Percentiles rank a stretch among this genome's conserved stretches.
These are phyloP conservation scores for Melieria picta DNA, from an alignment of 2,888 invertebrate genomes.

Conservation along the genomic window DNA sequence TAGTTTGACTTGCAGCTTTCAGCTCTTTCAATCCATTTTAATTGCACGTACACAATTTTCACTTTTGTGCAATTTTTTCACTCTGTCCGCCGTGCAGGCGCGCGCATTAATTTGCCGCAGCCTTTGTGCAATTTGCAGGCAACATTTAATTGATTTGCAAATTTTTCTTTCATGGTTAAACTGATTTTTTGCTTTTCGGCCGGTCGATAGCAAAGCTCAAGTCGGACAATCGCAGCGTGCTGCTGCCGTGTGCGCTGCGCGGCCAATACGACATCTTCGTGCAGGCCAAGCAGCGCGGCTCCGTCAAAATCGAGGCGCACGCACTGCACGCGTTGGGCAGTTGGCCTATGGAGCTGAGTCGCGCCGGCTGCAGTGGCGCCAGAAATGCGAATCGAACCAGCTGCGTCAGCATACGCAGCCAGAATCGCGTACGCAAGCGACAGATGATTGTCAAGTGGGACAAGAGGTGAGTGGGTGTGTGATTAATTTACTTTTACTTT, in stretches of 20 bases:
- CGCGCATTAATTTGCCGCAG: conserved; percentile 4
- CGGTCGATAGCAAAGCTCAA: conserved; percentile 34
- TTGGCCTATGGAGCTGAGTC: conserved; percentile 57
- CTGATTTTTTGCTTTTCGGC: neutral
- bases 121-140: neutral
- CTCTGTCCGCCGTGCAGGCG: neutral
- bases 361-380: no score
- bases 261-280: conserved; percentile 65
- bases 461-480: conserved; percentile 50
- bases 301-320: conserved; percentile 60
- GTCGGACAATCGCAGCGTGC: conserved; percentile 53
- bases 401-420: conserved; percentile 60
- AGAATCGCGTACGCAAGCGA: conserved; percentile 64
- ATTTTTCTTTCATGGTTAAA: neutral
- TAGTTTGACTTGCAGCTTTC: conserved; percentile 11
- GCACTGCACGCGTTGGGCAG: conserved; percentile 60
- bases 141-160: conserved; percentile 1
- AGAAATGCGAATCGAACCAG: conserved; percentile 55
- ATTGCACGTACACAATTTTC: neutral
- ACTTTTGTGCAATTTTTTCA: neutral
- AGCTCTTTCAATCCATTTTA: neutral
- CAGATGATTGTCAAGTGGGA: conserved; percentile 66
- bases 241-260: conserved; percentile 61
- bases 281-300: conserved; percentile 57
- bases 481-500: conserved; percentile 15